These are phyloP conservation scores for Schizotus pectinicornis DNA, from an alignment of 2,888 invertebrate species.

Conservation along the genomic window DNA sequence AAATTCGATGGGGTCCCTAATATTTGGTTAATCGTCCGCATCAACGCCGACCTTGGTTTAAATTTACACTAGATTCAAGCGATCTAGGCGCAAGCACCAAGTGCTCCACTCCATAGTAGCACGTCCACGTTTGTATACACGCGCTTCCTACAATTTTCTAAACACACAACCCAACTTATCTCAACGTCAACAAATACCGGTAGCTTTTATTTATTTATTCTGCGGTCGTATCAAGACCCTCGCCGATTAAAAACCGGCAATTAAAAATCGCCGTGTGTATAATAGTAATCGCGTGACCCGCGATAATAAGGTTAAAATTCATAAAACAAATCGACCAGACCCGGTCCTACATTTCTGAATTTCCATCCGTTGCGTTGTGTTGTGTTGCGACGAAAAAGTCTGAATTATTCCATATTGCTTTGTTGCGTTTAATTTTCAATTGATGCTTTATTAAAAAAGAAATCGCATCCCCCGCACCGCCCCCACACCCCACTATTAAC, in stretches of 20 bases:
- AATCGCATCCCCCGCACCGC: no score
- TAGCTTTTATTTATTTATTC: conserved; percentile 23
- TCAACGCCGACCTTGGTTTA: conserved; percentile 31
- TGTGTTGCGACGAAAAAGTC: conserved; percentile 15
- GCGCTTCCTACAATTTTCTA: conserved; percentile 17
- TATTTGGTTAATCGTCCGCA: conserved; percentile 26
- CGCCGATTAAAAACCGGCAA: conserved; percentile 21
- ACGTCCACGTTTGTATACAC: neutral
- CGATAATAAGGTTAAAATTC: conserved; percentile 30
- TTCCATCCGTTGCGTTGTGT: neutral
- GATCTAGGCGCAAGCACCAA: conserved; percentile 25
- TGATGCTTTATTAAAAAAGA: no score
- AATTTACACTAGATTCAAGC: conserved; percentile 31
- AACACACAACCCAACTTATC: conserved; percentile 10
- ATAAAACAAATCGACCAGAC: conserved; percentile 32
- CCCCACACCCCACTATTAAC: no score
- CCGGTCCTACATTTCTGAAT: conserved; percentile 23
- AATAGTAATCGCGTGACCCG: conserved; percentile 31
- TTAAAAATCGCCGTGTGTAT: conserved; percentile 27
- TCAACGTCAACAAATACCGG: conserved; percentile 26
- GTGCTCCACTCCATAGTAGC: conserved; percentile 23
- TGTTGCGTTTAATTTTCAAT: no score
- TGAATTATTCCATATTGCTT: neutral
- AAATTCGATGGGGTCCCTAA: conserved; percentile 20
- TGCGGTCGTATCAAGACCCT: conserved; percentile 12